Evolutionary conservation across 2,888 invertebrate species (phyloP).

Genomic region (Hanleya hanleyi): DNA sequence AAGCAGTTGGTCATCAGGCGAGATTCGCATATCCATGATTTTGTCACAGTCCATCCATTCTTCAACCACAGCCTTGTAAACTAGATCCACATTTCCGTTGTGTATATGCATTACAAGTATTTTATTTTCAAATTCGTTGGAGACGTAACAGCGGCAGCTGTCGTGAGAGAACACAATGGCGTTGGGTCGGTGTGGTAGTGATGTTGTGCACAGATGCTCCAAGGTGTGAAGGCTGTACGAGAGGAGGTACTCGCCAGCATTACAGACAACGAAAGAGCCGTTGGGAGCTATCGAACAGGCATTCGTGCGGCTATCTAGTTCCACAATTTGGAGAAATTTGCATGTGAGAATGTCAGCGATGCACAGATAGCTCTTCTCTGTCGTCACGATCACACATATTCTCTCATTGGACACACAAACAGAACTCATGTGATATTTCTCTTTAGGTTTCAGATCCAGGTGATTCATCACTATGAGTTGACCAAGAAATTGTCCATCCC

Average conservation of each 20-base stretch:
- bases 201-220: constrained; percentile 54
- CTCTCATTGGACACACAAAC: constrained; percentile 58
- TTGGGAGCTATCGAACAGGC: constrained; percentile 66
- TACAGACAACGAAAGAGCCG: constrained; percentile 63
- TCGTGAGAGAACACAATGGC: constrained; percentile 58
- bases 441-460: constrained; percentile 59
- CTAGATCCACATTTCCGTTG: constrained; percentile 60
- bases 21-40: constrained; percentile 46
- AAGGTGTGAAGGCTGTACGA: constrained; percentile 62
- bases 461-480: constrained; percentile 71
- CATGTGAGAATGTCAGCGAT: constrained; percentile 61
- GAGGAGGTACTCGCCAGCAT: constrained; percentile 59
- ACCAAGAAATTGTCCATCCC: constrained; percentile 64
- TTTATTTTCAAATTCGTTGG: constrained; percentile 56
- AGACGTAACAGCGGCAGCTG: constrained; percentile 57
- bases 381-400: constrained; percentile 62
- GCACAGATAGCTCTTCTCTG: constrained; percentile 67
- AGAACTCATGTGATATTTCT: constrained; percentile 59
- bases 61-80: constrained; percentile 59
- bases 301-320: constrained; percentile 59
- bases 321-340: constrained; percentile 61
- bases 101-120: constrained; percentile 62
- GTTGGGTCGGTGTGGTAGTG: constrained; percentile 54
- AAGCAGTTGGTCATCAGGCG: constrained; percentile 54
- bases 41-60: constrained; percentile 50